Base-by-base conservation (phyloP, 1,140 invertebrate species). In the Telenomus remus region DNA sequence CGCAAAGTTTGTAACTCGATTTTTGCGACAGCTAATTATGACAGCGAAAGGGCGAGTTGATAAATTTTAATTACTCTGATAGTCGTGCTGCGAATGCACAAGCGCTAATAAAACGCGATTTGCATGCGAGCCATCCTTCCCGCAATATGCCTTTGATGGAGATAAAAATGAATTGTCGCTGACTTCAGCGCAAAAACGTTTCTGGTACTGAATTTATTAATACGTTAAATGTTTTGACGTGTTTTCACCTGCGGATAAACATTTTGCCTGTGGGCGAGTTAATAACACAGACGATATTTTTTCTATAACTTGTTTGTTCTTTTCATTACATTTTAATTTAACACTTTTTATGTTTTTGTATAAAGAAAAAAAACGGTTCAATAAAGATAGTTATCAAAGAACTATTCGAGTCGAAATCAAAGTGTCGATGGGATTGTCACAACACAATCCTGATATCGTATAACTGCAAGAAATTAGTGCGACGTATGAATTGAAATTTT, bases 121-220 rank as follows among this genome's bases (percentile, higher is more conserved):
- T 57, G 55, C 27, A 48, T 57, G 35, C 33, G 13, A 19, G 34
- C 12, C 9, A 56, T 43, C 39, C 27, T 56, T 56, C 44, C 54
- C 46, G 34, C 12, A 46, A 56, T 56, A 56, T 35, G 39, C 42
- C 54, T 33, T 56, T 56, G 42, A 57, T 47, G 9, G 14, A 57
- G 55, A 57, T 57, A 56, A 47, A 56, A 56, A 27, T 46, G 54
- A 56, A 56, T 47, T 46, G 43, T 46, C 42, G 42, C 27, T n/a
- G 43, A 15, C 42, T 33, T 55, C 46, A 11, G 14, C 11, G 8
- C 19, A 54, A 15, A 33, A 44, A 15, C 19, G 15, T 16, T 27
- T 27, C 19, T 27, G 19, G 19, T 27, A 6, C 19, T 6, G 19
- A 6, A 27, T 27, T 1, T 27, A 6, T 27, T 6, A 27, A 27